A percentile compares a stretch with the other conserved stretches of the same genome.
Evolutionary conservation across 2,113 vertebrate genomes (phyloP).

Genomic region (Vulpes ferrilata): DNA sequence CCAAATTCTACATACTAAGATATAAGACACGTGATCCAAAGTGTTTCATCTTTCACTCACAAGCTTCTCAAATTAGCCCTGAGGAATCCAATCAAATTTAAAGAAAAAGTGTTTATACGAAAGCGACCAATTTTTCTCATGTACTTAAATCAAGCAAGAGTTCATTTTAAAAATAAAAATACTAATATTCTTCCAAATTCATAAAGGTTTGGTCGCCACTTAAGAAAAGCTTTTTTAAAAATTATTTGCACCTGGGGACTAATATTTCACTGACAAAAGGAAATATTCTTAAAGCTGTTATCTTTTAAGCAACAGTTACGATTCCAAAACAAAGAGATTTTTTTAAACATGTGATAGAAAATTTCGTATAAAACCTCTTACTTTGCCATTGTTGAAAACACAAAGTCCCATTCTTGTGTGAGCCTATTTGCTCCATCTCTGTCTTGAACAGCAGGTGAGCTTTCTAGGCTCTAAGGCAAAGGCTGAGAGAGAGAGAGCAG

Average conservation of each 20-base stretch:
- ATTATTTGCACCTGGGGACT: background rate
- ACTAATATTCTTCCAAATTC: background rate
- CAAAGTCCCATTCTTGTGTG: background rate
- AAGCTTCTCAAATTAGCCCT: background rate
- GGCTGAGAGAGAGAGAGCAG: background rate
- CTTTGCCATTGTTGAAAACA: background rate
- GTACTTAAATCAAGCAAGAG: background rate
- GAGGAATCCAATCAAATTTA: conserved; percentile 49
- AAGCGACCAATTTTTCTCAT: background rate
- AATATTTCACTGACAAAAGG: background rate
- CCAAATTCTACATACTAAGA: background rate
- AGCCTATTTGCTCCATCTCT: background rate
- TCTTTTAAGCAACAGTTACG: background rate
- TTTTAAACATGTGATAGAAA: background rate
- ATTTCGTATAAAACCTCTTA: background rate
- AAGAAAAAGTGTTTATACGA: background rate
- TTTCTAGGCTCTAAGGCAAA: background rate
- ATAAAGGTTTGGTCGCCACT: conserved; percentile 31
- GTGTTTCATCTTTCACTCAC: background rate
- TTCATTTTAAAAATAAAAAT: conserved; percentile 55
- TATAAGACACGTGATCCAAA: background rate
- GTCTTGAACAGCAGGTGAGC: background rate
- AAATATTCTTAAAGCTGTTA: background rate
- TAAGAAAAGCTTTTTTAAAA: conserved; percentile 4
- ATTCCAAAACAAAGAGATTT: conserved; percentile 52